phyloP scores from a whole-genome alignment of 2,113 vertebrate genomes.

The Chroicocephalus ridibundus region DNA sequence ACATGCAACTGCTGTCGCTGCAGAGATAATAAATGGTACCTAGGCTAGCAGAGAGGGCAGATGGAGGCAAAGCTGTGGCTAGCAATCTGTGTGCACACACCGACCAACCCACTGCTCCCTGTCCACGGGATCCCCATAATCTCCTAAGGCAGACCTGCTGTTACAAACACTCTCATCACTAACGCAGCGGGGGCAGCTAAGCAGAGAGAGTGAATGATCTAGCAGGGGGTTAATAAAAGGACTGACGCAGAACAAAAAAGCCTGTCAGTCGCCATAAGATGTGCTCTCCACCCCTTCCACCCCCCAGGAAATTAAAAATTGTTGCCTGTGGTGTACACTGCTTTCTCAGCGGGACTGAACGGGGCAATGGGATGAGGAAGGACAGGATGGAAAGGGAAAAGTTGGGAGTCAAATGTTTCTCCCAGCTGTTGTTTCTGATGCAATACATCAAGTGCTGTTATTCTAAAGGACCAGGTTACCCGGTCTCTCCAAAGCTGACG shows the following conservation, averaged over 20 bases:
- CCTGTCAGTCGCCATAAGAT: constrained; percentile 54
- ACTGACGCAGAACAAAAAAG: constrained; percentile 49
- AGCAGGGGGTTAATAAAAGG: constrained; percentile 70
- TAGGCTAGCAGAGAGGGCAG: not conserved
- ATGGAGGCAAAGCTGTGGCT: constrained; percentile 40
- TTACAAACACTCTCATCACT: constrained; percentile 72
- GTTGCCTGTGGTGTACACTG: not conserved
- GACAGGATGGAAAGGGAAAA: not conserved
- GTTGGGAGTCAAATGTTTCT: not conserved
- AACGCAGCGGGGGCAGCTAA: constrained; percentile 45
- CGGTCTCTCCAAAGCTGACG: not conserved
- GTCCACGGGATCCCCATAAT: constrained; percentile 58
- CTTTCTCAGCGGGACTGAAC: not conserved
- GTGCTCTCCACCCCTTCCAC: constrained; percentile 9
- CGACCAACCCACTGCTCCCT: constrained; percentile 17
- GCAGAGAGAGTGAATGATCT: constrained; percentile 37
- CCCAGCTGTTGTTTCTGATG: not conserved
- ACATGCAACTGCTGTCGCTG: not conserved
- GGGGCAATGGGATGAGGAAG: not conserved
- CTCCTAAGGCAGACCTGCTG: constrained; percentile 68
- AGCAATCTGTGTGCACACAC: constrained; percentile 50
- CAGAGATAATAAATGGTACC: not conserved
- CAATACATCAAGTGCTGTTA: not conserved
- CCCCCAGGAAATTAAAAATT: constrained; percentile 63
- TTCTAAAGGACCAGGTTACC: not conserved